Conservation (phyloP, 2,797 vertebrate genomes). For the Clarias pachynema region DNA sequence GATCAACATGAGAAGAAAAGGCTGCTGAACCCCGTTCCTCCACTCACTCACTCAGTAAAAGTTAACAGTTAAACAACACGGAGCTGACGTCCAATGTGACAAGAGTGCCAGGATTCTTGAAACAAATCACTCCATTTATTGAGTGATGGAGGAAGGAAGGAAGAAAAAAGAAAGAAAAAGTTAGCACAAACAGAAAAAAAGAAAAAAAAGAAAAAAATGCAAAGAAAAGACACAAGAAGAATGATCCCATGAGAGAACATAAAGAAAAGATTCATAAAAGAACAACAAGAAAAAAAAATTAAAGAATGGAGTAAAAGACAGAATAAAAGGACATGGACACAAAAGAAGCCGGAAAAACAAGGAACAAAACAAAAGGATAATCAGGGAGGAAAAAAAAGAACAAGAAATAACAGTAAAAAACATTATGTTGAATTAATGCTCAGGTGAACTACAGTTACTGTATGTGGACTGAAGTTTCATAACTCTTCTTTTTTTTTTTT, state of each 20-base stretch:
- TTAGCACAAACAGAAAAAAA: too few species aligned
- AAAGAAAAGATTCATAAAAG: neutral
- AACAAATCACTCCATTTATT: slow-evolving; percentile 20
- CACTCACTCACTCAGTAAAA: slow-evolving; percentile 23
- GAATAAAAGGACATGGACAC: neutral
- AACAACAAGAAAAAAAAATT: too few species aligned
- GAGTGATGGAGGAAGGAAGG: slow-evolving; percentile 20
- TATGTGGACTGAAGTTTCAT: neutral
- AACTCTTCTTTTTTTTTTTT: neutral
- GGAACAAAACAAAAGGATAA: neutral
- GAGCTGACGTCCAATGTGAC: slow-evolving; percentile 4
- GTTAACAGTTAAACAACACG: slow-evolving; percentile 41
- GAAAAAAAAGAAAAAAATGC: too few species aligned
- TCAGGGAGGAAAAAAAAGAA: neutral
- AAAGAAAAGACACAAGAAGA: neutral
- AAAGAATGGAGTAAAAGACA: neutral
- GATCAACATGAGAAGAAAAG: slow-evolving; percentile 33
- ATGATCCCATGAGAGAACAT: neutral
- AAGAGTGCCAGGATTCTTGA: slow-evolving; percentile 11
- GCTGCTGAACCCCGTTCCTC: slow-evolving; percentile 12
- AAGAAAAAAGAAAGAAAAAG: neutral
- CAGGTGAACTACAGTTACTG: neutral
- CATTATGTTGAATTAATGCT: neutral
- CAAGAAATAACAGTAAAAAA: neutral
- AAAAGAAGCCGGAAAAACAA: neutral